phyloP scores from a whole-genome alignment of 2,888 invertebrate genomes.

The Rhogogaster chlorosoma region DNA sequence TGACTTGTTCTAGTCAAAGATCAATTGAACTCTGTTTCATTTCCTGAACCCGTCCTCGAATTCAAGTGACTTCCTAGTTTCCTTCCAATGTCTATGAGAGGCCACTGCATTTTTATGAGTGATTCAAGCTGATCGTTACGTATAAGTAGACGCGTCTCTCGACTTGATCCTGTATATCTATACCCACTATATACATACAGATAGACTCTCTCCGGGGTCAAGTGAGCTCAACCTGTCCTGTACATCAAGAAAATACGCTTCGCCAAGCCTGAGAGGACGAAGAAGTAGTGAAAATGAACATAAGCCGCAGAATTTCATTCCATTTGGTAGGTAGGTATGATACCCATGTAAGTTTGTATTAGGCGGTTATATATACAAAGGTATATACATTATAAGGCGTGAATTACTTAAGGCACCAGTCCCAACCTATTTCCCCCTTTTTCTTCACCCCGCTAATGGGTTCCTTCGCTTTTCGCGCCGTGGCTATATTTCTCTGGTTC shows the following conservation, averaged over 20 bases:
- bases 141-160: conserved; percentile 28
- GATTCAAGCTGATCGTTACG: conserved; percentile 11
- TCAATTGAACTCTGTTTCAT: neutral
- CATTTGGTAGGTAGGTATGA: neutral
- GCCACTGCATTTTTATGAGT: neutral
- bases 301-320: neutral
- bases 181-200: neutral
- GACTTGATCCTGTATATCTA: neutral
- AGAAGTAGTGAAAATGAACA: conserved; percentile 13
- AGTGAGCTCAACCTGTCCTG: conserved; percentile 21
- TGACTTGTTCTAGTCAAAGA: neutral
- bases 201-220: conserved; percentile 8
- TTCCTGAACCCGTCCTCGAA: neutral
- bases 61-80: neutral
- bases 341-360: neutral
- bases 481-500: conserved; percentile 3
- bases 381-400: neutral
- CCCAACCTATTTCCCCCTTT: conserved; percentile 11
- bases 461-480: conserved; percentile 41
- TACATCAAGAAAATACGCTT: conserved; percentile 15
- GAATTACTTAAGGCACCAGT: conserved; percentile 18
- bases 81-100: neutral
- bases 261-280: neutral
- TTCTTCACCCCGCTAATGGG: conserved; percentile 31
- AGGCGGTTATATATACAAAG: neutral